Evolutionary conservation across 2,113 vertebrate species (phyloP).

Genomic region (Cyanoramphus novaezelandiae): DNA sequence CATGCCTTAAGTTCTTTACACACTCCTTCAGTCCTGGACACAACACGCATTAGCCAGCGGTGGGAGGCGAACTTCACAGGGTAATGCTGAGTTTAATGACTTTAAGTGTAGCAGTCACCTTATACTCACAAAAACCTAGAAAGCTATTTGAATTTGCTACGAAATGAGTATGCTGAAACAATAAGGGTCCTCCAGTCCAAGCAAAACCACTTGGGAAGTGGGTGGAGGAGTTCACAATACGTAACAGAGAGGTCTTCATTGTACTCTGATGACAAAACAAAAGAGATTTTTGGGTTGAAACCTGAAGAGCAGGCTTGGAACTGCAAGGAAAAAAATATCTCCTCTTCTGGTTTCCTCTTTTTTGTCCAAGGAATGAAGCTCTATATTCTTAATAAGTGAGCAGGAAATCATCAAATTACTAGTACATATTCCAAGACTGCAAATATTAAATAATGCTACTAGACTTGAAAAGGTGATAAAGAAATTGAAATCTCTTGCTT

Average conservation of each 20-base stretch:
- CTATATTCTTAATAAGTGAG: neutral
- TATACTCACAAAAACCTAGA: neutral
- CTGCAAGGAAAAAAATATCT: neutral
- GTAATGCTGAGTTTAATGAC: neutral
- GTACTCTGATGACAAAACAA: neutral
- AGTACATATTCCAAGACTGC: neutral
- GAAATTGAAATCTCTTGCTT: neutral
- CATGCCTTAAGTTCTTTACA: neutral
- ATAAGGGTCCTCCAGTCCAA: neutral
- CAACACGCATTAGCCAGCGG: neutral
- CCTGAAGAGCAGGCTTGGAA: neutral
- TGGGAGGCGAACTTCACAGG: neutral
- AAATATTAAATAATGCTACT: neutral
- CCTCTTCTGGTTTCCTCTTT: neutral
- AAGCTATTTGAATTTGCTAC: neutral
- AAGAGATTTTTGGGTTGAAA: neutral
- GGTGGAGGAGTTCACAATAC: neutral
- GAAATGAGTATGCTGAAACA: neutral
- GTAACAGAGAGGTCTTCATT: neutral
- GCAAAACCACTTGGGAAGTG: rapidly evolving
- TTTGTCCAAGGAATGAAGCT: neutral
- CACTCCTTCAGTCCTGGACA: neutral
- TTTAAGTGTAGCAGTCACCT: neutral
- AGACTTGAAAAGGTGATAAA: neutral
- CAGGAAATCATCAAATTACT: neutral